Percentiles rank a stretch among this genome's conserved stretches.
phyloP scores from a whole-genome alignment of 1,140 invertebrate genomes.

The Papilio dardanus region DNA sequence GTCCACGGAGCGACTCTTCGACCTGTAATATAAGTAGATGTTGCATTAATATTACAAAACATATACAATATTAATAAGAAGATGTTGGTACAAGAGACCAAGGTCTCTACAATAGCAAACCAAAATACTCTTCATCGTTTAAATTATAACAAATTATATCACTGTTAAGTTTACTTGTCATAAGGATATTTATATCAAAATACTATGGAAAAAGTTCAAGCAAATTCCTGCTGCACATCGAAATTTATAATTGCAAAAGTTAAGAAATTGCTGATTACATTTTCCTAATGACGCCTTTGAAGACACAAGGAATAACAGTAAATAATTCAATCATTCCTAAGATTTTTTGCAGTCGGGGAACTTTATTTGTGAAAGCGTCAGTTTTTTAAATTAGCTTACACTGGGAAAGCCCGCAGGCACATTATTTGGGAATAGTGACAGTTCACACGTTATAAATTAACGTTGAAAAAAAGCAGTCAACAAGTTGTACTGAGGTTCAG shows the following conservation, averaged over 20 bases:
- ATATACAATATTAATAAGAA: neutral
- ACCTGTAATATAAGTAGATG: constrained; percentile 84
- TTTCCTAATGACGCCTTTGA: neutral
- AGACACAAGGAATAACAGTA: neutral
- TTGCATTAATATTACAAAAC: neutral
- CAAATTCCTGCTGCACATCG: neutral
- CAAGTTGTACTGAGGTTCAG: neutral
- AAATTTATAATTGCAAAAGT: too few relatives aligned
- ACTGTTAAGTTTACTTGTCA: neutral
- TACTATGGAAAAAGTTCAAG: neutral
- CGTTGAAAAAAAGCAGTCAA: neutral
- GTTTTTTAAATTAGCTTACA: neutral
- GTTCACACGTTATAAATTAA: constrained; percentile 17
- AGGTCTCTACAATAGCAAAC: too few relatives aligned
- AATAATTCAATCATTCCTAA: neutral
- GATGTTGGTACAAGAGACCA: neutral
- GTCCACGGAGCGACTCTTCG: constrained; percentile 94
- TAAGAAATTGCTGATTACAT: neutral
- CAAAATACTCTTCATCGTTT: too few relatives aligned
- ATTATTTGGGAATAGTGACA: neutral
- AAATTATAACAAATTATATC: neutral
- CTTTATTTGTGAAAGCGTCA: neutral
- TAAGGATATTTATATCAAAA: neutral
- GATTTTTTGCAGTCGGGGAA: neutral
- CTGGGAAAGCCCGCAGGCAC: neutral